Percentiles rank a stretch among this genome's conserved stretches.
Conservation (phyloP, 2,797 vertebrate species). For the Helostoma temminkii region DNA sequence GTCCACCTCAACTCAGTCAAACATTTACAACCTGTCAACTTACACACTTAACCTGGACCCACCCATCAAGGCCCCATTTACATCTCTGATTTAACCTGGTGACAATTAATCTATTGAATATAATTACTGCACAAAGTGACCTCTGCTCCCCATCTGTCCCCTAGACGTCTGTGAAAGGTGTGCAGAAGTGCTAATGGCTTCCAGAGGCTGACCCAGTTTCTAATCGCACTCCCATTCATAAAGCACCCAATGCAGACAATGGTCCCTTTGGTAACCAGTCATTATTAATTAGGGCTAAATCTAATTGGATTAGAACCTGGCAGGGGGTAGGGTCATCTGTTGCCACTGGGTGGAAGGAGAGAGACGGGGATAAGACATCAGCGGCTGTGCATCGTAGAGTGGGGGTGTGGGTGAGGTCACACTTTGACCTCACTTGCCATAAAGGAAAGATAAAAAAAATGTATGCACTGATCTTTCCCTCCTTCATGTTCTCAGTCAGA, state of each 20-base stretch:
- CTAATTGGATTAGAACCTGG: slow-evolving; percentile 80
- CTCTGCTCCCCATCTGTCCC: slow-evolving; percentile 52
- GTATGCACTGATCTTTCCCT: slow-evolving; percentile 3
- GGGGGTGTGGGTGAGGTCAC: slow-evolving; percentile 24
- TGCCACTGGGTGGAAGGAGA: slow-evolving; percentile 17
- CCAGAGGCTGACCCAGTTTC: slow-evolving; percentile 56
- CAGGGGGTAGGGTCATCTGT: slow-evolving; percentile 61
- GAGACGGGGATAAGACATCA: slow-evolving; percentile 13
- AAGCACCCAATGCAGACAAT: slow-evolving; percentile 67
- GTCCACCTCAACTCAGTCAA: slow-evolving; percentile 67
- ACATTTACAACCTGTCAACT: slow-evolving; percentile 67
- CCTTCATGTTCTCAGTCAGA: slow-evolving; percentile 9
- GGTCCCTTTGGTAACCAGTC: slow-evolving; percentile 73
- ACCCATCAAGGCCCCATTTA: slow-evolving; percentile 52
- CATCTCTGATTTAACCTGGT: slow-evolving; percentile 65
- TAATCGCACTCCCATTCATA: slow-evolving; percentile 74
- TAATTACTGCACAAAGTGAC: slow-evolving; percentile 68
- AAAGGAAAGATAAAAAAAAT: slow-evolving; percentile 25
- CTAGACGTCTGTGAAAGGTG: slow-evolving; percentile 66
- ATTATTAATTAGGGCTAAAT: slow-evolving; percentile 73
- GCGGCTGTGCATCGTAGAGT: slow-evolving; percentile 11
- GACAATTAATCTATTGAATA: slow-evolving; percentile 72
- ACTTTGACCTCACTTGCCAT: slow-evolving; percentile 38
- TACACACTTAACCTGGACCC: slow-evolving; percentile 65
- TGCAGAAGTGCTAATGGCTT: slow-evolving; percentile 75